Percentiles rank a stretch among this genome's conserved stretches.
Evolutionary conservation across 2,888 invertebrate species (phyloP).

Genomic region (Sipunculus nudus): DNA sequence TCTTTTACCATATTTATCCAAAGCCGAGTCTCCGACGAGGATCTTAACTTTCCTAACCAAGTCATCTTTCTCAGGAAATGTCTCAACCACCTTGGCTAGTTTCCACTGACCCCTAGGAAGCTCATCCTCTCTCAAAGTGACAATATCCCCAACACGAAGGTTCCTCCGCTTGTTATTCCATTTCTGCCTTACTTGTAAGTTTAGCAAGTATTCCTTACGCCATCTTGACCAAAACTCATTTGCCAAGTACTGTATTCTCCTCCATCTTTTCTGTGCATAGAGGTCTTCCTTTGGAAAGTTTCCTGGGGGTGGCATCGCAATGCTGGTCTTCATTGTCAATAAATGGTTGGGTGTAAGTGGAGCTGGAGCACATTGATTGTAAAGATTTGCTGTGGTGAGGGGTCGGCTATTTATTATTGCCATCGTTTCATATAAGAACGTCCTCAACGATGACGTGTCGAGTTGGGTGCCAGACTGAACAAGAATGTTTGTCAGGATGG

Average conservation of each 20-base stretch:
- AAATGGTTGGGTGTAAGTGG: slow-evolving; percentile 24
- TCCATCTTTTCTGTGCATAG: slow-evolving; percentile 9
- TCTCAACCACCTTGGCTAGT: slow-evolving; percentile 13
- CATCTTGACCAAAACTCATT: slow-evolving; percentile 24
- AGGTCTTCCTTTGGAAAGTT: slow-evolving; percentile 10
- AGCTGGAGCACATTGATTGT: slow-evolving; percentile 14
- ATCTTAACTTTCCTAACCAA: slow-evolving; percentile 20
- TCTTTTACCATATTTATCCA: not conserved
- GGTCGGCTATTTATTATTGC: slow-evolving; percentile 35
- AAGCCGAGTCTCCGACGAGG: not conserved
- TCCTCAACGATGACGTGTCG: slow-evolving; percentile 29
- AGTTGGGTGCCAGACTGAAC: slow-evolving; percentile 11
- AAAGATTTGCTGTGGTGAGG: slow-evolving; percentile 21
- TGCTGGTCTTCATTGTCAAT: slow-evolving; percentile 17
- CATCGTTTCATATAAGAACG: slow-evolving; percentile 33
- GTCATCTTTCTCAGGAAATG: slow-evolving; percentile 10
- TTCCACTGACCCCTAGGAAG: slow-evolving; percentile 4
- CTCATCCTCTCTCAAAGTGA: slow-evolving; percentile 6
- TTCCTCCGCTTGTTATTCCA: slow-evolving; percentile 8
- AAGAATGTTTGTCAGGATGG: slow-evolving; percentile 30
- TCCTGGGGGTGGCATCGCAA: slow-evolving; percentile 9
- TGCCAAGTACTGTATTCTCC: slow-evolving; percentile 16
- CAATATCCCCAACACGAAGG: slow-evolving; percentile 17
- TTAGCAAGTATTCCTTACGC: slow-evolving; percentile 15
- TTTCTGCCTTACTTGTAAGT: slow-evolving; percentile 14